Percentiles rank a stretch among this genome's conserved stretches.
Evolutionary conservation across 2,113 vertebrate genomes (phyloP).

Genomic region (Nerophis lumbriciformis): DNA sequence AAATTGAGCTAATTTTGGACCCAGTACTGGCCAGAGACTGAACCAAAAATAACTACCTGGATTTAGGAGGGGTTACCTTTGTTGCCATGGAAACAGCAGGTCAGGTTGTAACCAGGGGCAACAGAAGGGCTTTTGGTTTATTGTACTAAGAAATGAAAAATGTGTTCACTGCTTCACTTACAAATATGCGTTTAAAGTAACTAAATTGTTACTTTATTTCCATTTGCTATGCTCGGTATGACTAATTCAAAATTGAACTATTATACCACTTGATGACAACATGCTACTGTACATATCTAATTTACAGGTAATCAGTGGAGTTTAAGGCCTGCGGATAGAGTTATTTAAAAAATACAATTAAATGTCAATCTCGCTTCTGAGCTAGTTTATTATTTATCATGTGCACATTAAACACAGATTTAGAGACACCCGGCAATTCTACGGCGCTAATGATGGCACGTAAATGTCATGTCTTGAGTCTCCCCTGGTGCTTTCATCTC

Average conservation of each 20-base stretch:
- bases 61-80: conserved; percentile 21
- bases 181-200: not conserved
- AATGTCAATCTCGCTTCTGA: not conserved
- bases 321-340: not conserved
- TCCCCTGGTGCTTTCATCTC: conserved; percentile 44
- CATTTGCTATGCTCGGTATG: not conserved
- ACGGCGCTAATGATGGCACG: conserved; percentile 59
- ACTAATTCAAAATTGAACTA: too few species aligned
- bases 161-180: not conserved
- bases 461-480: conserved; percentile 67
- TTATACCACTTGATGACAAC: too few species aligned
- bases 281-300: not conserved
- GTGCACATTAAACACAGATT: conserved; percentile 8
- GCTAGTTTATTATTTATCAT: not conserved
- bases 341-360: not conserved
- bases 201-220: not conserved
- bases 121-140: conserved; percentile 31
- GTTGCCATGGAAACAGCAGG: conserved; percentile 55
- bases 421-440: conserved; percentile 34
- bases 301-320: not conserved
- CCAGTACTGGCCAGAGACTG: not conserved
- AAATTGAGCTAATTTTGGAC: not conserved
- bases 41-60: not conserved
- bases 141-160: conserved; percentile 3
- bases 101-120: conserved; percentile 54